phyloP scores from a whole-genome alignment of 2,113 vertebrate genomes.

The Peromyscus polionotus region DNA sequence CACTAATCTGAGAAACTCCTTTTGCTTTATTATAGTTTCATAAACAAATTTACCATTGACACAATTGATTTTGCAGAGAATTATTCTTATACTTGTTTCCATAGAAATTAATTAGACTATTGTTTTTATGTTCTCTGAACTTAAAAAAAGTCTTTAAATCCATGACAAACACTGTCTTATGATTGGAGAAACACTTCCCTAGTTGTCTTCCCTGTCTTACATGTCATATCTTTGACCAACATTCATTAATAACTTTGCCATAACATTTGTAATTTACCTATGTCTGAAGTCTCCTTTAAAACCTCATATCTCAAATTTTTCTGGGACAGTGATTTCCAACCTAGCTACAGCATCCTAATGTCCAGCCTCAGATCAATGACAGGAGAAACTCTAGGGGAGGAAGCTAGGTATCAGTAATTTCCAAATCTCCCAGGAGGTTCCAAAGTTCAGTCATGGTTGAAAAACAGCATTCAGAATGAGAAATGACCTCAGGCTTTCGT shows the following conservation, averaged over 20 bases:
- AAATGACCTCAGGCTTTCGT: conserved; percentile 33
- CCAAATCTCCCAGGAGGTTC: conserved; percentile 45
- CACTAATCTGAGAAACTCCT: neutral
- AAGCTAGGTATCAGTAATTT: conserved; percentile 57
- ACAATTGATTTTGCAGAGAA: conserved; percentile 17
- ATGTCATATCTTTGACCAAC: neutral
- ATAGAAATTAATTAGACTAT: neutral
- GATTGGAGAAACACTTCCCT: neutral
- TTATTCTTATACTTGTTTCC: neutral
- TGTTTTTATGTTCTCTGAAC: neutral
- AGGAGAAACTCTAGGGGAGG: conserved; percentile 3
- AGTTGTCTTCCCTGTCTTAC: neutral
- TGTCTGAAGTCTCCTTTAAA: conserved; percentile 17
- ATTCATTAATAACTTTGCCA: neutral
- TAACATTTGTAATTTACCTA: neutral
- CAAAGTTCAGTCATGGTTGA: conserved; percentile 61
- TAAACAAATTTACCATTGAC: conserved; percentile 6
- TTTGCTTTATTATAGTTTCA: neutral
- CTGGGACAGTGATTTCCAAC: neutral
- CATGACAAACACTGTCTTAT: neutral
- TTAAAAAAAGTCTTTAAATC: neutral
- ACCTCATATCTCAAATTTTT: conserved; percentile 23
- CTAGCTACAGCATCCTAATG: neutral
- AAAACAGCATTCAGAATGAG: conserved; percentile 31
- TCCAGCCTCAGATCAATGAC: conserved; percentile 59